These are phyloP conservation scores for Axea sp. DNA, from an alignment of 2,888 invertebrate genomes.

Conservation along the genomic window DNA sequence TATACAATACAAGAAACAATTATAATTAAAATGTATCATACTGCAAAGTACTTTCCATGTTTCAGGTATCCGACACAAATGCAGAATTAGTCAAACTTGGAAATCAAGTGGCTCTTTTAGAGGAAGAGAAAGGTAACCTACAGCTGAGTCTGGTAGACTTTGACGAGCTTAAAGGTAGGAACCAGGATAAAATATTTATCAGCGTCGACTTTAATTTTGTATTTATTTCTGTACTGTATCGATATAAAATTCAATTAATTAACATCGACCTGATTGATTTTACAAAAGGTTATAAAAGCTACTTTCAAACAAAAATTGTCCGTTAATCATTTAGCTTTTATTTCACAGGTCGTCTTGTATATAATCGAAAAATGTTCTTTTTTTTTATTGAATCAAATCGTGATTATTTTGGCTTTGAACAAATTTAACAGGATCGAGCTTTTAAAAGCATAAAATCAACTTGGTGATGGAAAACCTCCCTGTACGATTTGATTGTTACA, in stretches of 20 bases:
- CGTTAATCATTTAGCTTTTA: slow-evolving; percentile 26
- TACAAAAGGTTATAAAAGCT: neutral
- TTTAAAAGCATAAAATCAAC: slow-evolving; percentile 44
- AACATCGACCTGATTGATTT: slow-evolving; percentile 7
- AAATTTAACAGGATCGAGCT: slow-evolving; percentile 41
- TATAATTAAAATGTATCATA: no score
- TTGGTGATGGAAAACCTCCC: slow-evolving; percentile 73
- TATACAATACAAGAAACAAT: no score
- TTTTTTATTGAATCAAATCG: slow-evolving; percentile 1
- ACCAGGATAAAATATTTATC: slow-evolving; percentile 74
- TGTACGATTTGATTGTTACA: slow-evolving; percentile 48
- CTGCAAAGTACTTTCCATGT: no score
- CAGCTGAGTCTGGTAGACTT: slow-evolving; percentile 91
- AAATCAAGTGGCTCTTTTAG: slow-evolving; percentile 89
- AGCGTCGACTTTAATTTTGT: slow-evolving; percentile 65
- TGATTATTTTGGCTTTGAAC: slow-evolving; percentile 33
- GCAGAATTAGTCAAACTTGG: slow-evolving; percentile 85
- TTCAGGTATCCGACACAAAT: slow-evolving; percentile 84
- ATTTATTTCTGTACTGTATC: slow-evolving; percentile 55
- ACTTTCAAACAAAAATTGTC: slow-evolving; percentile 7
- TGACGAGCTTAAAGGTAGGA: slow-evolving; percentile 85
- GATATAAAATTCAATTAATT: slow-evolving; percentile 18
- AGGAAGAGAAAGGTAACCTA: slow-evolving; percentile 95
- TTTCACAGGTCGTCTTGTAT: slow-evolving; percentile 35
- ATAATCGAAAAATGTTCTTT: slow-evolving; percentile 33